Evolutionary conservation across 2,888 invertebrate genomes (phyloP), one percentile per base, ranked within the genome.

Genomic region (Polydrusus cervinus): DNA sequence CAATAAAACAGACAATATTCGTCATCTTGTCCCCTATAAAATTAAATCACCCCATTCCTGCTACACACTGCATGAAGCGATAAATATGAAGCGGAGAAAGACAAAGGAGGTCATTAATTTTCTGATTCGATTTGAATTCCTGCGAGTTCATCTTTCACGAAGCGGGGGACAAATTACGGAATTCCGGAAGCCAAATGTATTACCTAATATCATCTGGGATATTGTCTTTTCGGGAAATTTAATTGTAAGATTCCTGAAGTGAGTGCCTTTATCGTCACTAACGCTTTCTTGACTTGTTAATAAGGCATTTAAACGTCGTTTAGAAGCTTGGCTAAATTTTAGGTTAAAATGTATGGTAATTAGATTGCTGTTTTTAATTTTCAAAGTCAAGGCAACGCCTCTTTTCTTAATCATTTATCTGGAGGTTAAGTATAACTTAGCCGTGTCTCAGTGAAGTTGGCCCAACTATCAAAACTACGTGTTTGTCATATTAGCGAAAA

Each of bases 131-230:
- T 82, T 81, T 81, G 81, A 81, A 82, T 83, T 82, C 83, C 82
- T 76, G 77, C 77, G 75, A 79, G 80, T 80, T 79, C 81, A 81
- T 82, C 81, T 76, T 80, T 81, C 80, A 82, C 80, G 78, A 74
- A 77, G 77, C 64, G 75, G 74, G 71, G 78, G 79, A 80, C 83
- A 84, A 84, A 85, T 85, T 85, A 81, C 82, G 80, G 82, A 84
- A 84, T 84, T 85, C 84, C 85, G 81, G 80, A 81, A 82, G 82
- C 81, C 80, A 83, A 83, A 86, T 82, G 84, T 85, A 86, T 85
- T 85, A 85, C 85, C 85, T 84, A 85, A 86, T 86, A 86, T 86
- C 85, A 84, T 83, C 83, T 82, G 76, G 84, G 83, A 84, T 85
- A 84, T 84, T 83, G 84, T 83, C 84, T 84, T 83, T 83, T 83